Base-by-base conservation (phyloP, 1,140 invertebrate species). In the Drosophila lacertosa region DNA sequence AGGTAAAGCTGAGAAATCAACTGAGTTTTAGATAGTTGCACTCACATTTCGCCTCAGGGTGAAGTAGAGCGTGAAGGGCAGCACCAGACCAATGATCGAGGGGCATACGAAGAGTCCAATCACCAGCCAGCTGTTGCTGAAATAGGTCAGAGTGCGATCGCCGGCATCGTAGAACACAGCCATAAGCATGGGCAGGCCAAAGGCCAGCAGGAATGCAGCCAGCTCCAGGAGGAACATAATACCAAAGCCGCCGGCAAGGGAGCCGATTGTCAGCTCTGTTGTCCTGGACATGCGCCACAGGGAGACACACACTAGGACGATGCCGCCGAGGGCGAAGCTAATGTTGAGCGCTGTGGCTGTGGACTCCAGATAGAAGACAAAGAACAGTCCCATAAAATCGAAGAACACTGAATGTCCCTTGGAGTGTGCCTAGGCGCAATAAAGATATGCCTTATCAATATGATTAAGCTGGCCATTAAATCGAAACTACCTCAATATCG, bases 371-470 rank as follows among this genome's bases (percentile, higher is more conserved):
- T 94, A 95, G 71, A 93, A 90, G 26, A 95, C 91, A 35, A 97
- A 94, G 77, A 95, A 95, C n/a, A 94, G 92, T 4, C 96, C 96
- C 37, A 97, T 78, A 76, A 96, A 94, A 91, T 97, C 96, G 91
- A 96, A 97, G 88, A 95, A 97, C 1, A 96, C 94, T 40, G 95
- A 92, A 74, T 94, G 94, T 2, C 93, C 92, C 26, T 86, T 53
- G 1, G 80, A 65, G 93, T 86, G 62, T 15, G 82, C 69, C 81
- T 86, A 51, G 15, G 5, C 0, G 5, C 3, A 50, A 59, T 15
- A 54, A 90, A 95, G 94, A 91, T 96, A 94, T 72, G 90, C 91
- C 5, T 95, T 86, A 11, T 37, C 20, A 76, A 91, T 91, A n/a
- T 9, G 79, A 62, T 1, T 94, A 92, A 4, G 96, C 0, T 4